Conservation (phyloP, 2,888 invertebrate species). For the Agonopterix alstromeriana region DNA sequence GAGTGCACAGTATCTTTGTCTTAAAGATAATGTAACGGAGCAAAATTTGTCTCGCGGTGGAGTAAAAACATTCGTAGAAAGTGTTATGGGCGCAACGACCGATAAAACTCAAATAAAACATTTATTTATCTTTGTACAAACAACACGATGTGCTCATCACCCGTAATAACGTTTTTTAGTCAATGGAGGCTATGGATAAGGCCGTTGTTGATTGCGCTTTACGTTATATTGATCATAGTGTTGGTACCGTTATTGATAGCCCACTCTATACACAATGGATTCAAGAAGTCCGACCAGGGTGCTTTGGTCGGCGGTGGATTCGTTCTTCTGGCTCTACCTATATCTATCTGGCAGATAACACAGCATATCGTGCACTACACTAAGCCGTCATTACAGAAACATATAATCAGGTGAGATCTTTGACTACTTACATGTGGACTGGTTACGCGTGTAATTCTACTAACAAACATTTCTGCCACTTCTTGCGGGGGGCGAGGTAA, state of each 20-base stretch:
- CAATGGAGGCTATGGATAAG: conserved; percentile 94
- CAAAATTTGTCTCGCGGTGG: neutral
- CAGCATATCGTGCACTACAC: conserved; percentile 96
- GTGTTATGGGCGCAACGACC: conserved; percentile 22
- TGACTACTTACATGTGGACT: no score
- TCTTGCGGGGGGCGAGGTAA: no score
- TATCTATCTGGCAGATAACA: conserved; percentile 96
- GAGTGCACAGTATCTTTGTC: no score
- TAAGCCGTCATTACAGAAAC: conserved; percentile 93
- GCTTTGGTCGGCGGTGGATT: conserved; percentile 93
- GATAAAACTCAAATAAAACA: conserved; percentile 8
- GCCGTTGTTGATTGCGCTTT: conserved; percentile 87
- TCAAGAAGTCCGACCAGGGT: conserved; percentile 87
- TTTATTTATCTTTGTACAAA: conserved; percentile 1
- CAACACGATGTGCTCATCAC: conserved; percentile 55
- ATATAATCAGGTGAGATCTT: conserved; percentile 88
- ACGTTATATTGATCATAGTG: conserved; percentile 87
- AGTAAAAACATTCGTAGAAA: neutral
- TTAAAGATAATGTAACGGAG: no score
- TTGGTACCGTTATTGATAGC: conserved; percentile 89
- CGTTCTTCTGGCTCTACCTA: conserved; percentile 91
- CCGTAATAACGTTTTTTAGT: conserved; percentile 51
- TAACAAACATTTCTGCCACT: no score
- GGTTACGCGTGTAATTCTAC: no score
- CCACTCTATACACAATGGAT: conserved; percentile 87